A percentile compares a stretch with the other conserved stretches of the same genome.
phyloP scores from a whole-genome alignment of 1,140 invertebrate genomes.

The Pseudomyrmex cubaensis region DNA sequence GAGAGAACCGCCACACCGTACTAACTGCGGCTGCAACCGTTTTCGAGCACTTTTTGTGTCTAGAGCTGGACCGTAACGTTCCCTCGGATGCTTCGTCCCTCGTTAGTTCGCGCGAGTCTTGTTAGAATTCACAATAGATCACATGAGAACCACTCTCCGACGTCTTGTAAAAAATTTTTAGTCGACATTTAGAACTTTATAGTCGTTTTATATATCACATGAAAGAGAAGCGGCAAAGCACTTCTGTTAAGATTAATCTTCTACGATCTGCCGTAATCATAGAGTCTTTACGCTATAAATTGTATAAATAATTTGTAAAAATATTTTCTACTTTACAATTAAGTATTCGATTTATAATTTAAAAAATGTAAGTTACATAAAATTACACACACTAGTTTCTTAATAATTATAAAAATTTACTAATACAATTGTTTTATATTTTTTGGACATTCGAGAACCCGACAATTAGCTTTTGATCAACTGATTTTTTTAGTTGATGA shows the following conservation, averaged over 20 bases:
- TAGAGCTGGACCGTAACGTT: conserved; percentile 68
- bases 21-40: conserved; percentile 62
- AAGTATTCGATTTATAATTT: background rate
- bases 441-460: conserved; percentile 16
- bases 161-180: conserved; percentile 36
- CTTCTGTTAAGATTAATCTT: conserved; percentile 11
- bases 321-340: background rate
- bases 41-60: conserved; percentile 75
- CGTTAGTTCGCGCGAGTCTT: conserved; percentile 66
- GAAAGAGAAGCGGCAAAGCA: conserved; percentile 20
- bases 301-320: conserved; percentile 21
- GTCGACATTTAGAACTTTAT: conserved; percentile 25
- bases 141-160: conserved; percentile 1
- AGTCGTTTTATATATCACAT: conserved; percentile 16
- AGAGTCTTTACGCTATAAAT: background rate
- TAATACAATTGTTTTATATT: background rate
- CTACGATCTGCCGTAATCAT: background rate
- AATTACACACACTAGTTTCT: no score
- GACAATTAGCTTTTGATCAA: conserved; percentile 45
- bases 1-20: conserved; percentile 69
- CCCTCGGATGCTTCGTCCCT: conserved; percentile 64
- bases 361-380: no score
- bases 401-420: no score
- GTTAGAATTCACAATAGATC: conserved; percentile 59
- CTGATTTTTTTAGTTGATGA: conserved; percentile 66